phyloP scores from a whole-genome alignment of 2,888 invertebrate genomes.

The Cacoxenus indagator region DNA sequence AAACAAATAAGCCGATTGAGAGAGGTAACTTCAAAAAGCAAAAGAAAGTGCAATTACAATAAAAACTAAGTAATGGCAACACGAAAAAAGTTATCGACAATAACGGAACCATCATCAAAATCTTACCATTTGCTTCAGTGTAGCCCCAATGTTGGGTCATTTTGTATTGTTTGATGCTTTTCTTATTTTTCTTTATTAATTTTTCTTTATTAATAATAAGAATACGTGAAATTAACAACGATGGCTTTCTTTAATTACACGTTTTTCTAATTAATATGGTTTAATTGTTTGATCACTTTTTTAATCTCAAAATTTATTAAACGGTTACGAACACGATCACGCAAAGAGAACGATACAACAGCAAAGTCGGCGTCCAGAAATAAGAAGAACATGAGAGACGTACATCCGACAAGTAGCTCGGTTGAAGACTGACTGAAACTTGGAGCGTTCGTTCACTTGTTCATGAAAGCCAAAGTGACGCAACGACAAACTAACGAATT shows the following conservation, averaged over 20 bases:
- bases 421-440: constrained; percentile 58
- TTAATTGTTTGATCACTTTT: background rate
- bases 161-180: constrained; percentile 30
- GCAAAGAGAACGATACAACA: background rate
- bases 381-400: constrained; percentile 18
- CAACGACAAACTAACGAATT: background rate
- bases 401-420: constrained; percentile 52
- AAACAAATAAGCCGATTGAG: constrained; percentile 15
- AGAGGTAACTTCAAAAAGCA: background rate
- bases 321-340: background rate
- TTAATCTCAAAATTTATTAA: background rate
- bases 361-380: constrained; percentile 24
- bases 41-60: background rate
- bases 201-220: no score
- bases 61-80: background rate
- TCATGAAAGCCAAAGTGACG: constrained; percentile 29
- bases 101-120: background rate
- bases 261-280: background rate
- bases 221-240: no score
- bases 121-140: constrained; percentile 65
- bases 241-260: background rate
- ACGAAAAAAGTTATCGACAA: background rate
- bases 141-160: constrained; percentile 65
- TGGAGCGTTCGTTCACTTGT: constrained; percentile 42
- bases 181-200: no score